These are phyloP conservation scores for Pithys albifrons DNA, from an alignment of 2,113 vertebrate genomes.

Conservation along the genomic window DNA sequence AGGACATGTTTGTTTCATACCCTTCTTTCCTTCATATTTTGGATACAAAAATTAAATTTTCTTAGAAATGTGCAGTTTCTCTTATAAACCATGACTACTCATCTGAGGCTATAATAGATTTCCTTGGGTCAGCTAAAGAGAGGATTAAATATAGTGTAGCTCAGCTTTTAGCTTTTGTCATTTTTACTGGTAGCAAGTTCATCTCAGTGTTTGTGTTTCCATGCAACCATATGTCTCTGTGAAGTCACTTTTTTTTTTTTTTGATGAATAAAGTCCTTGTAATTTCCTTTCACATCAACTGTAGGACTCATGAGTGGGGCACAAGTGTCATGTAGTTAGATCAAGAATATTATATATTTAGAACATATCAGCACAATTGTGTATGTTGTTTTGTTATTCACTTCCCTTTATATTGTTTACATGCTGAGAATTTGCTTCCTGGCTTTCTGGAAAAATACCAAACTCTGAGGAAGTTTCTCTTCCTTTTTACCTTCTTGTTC, in stretches of 20 bases:
- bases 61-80: not conserved
- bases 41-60: not conserved
- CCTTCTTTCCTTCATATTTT: not conserved
- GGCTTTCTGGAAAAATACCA: not conserved
- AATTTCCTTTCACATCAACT: not conserved
- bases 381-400: not conserved
- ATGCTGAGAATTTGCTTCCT: not conserved
- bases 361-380: not conserved
- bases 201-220: not conserved
- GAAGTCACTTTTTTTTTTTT: not conserved
- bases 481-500: not conserved
- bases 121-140: not conserved
- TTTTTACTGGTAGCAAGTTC: not conserved
- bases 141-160: not conserved
- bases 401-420: not conserved
- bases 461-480: not conserved
- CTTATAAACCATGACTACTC: not conserved
- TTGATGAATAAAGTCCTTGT: not conserved
- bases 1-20: not conserved
- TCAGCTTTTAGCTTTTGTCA: rapidly evolving
- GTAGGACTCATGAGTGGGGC: not conserved
- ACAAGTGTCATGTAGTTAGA: not conserved
- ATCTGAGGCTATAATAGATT: not conserved
- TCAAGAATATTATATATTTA: not conserved
- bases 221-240: not conserved